Conservation (phyloP, 1,140 invertebrate species). For the Drepana arcuata region DNA sequence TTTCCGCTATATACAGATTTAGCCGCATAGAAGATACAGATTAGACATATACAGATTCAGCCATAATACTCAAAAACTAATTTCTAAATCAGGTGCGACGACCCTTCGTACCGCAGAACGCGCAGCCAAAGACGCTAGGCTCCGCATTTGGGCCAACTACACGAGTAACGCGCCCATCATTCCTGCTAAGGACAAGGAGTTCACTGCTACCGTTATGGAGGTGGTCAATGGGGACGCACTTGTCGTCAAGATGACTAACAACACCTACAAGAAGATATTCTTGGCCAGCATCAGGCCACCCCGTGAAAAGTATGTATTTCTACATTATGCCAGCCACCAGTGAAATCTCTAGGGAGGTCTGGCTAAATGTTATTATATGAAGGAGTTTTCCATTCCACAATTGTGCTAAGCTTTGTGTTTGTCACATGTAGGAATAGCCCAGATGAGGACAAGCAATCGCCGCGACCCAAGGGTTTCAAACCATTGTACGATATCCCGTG, state of each 20-base stretch:
- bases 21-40: too few species aligned
- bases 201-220: constrained; percentile 90
- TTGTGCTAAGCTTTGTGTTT: too few species aligned
- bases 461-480: constrained; percentile 74
- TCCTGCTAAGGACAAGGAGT: constrained; percentile 87
- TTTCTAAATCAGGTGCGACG: constrained; percentile 87
- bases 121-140: constrained; percentile 88
- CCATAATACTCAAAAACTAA: too few species aligned
- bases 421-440: constrained; percentile 33
- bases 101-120: constrained; percentile 89
- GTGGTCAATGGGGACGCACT: constrained; percentile 95
- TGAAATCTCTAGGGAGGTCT: too few species aligned
- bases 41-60: too few species aligned
- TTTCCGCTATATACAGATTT: too few species aligned
- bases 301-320: constrained; percentile 76
- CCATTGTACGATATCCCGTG: constrained; percentile 97
- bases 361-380: too few species aligned
- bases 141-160: constrained; percentile 93
- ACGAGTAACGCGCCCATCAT: constrained; percentile 77
- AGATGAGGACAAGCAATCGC: constrained; percentile 76
- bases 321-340: too few species aligned
- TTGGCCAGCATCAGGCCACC: constrained; percentile 96
- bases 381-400: too few species aligned
- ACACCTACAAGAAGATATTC: constrained; percentile 92
- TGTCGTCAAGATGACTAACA: constrained; percentile 85